Conservation (phyloP, 2,888 invertebrate genomes). For the Caenorhabditis angaria region DNA sequence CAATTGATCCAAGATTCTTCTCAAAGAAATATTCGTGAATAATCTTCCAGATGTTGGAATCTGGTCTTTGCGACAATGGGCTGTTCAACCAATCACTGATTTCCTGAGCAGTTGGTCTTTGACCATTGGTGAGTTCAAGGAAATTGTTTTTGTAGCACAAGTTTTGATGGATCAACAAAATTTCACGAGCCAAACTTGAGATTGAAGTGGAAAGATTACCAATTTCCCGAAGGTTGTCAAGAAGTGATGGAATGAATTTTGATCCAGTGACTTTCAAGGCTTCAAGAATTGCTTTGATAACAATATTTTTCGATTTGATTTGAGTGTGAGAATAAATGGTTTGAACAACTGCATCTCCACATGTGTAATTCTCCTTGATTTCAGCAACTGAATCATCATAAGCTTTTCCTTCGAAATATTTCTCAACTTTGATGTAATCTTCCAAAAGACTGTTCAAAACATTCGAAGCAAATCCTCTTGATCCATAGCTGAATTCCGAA, state of each 20-base stretch:
- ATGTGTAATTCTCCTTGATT: slow-evolving; percentile 47
- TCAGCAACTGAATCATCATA: slow-evolving; percentile 60
- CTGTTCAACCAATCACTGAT: slow-evolving; percentile 30
- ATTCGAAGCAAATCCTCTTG: slow-evolving; percentile 30
- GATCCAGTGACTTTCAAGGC: slow-evolving; percentile 34
- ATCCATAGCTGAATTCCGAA: slow-evolving; percentile 26
- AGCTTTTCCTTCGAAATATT: slow-evolving; percentile 57
- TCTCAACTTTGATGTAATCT: slow-evolving; percentile 52
- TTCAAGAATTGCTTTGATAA: slow-evolving; percentile 52
- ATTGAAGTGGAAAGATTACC: slow-evolving; percentile 60
- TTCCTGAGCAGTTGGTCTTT: slow-evolving; percentile 17
- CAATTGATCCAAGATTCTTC: slow-evolving; percentile 35
- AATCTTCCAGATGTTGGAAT: slow-evolving; percentile 46
- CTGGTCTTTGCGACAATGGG: slow-evolving; percentile 17
- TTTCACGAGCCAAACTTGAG: slow-evolving; percentile 47
- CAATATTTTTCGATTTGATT: slow-evolving; percentile 56
- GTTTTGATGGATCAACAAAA: slow-evolving; percentile 42
- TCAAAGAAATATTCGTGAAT: slow-evolving; percentile 70
- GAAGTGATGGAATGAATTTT: slow-evolving; percentile 42
- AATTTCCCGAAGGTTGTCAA: slow-evolving; percentile 54
- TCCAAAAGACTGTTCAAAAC: slow-evolving; percentile 49
- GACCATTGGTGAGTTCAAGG: slow-evolving; percentile 23
- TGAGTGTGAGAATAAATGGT: slow-evolving; percentile 71
- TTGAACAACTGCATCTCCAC: slow-evolving; percentile 62
- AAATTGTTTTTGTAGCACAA: slow-evolving; percentile 40